Base-by-base conservation (phyloP, 53 echinoderm and acorn worm species). In the Glandiceps talaboti region DNA sequence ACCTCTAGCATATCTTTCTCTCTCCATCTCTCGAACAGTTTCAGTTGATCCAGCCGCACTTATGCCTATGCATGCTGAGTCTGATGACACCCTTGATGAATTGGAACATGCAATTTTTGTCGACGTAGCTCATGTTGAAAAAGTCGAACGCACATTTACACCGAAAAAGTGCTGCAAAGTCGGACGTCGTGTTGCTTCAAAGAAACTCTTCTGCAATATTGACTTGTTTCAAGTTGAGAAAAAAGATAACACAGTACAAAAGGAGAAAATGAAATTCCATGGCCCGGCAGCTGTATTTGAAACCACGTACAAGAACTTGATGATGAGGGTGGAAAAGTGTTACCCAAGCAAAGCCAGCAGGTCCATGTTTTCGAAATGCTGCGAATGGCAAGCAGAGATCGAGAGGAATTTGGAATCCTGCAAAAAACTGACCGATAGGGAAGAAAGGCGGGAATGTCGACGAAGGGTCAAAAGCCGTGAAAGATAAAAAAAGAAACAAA, bases 291-390 rank as follows among this genome's bases (percentile, higher is more conserved):
- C 82, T 20, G 81, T 85, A 28, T 74, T 64, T 29, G 80, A 87
- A 77, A 80, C 83, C 1, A 75, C 77, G 14, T 91, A 97, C 88
- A 93, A 97, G 74, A 85, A 91, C 32, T 84, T 91, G 77, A 83
- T 97, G 84, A 78, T 79, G 77, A 82, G 89, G 0, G 89, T 86
- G 14, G 93, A 97, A 87, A 97, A 97, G 76, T 97, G 97, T 74
- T 82, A 87, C 72, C 86, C 91, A 0, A 86, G 72, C 75, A 93
- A 89, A 32, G 82, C 89, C 0, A 82, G 92, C 27, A 74, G 91
- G 78, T 89, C 86, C 25, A 97, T 97, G 97, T 97, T 97, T 82
- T 77, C 73, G 76, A 97, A 97, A 33, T 97, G 97, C 77, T 97
- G 97, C 76, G 79, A 91, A 32, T 92, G 88, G 84, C 97, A 97